These are phyloP conservation scores for Tenthredo distinguenda DNA, from an alignment of 2,888 invertebrate species.

Conservation along the genomic window DNA sequence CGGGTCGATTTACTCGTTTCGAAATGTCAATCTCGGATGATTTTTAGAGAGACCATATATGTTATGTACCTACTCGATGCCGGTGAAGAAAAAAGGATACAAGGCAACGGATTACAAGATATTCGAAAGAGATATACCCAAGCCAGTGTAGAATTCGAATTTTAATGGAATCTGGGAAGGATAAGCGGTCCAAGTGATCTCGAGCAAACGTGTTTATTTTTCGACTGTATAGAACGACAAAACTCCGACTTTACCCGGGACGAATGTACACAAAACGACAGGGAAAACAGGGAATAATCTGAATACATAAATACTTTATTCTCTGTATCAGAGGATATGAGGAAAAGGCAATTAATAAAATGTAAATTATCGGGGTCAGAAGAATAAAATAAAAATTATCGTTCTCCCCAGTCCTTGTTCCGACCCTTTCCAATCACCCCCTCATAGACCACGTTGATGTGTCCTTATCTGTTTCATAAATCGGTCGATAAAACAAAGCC, in stretches of 20 bases:
- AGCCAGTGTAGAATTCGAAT: neutral
- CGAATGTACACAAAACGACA: neutral
- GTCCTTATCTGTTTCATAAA: conserved; percentile 46
- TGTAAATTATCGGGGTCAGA: neutral
- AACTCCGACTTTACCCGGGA: neutral
- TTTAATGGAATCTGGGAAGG: neutral
- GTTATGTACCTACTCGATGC: neutral
- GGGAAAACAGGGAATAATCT: neutral
- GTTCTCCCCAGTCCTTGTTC: neutral
- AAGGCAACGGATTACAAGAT: neutral
- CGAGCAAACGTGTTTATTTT: neutral
- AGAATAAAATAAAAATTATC: neutral
- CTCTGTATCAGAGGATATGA: neutral
- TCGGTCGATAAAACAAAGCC: conserved; percentile 47
- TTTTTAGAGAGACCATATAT: neutral
- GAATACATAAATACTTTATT: neutral
- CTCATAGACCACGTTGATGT: neutral
- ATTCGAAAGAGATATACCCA: neutral
- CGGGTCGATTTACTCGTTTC: neutral
- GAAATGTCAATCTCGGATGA: neutral
- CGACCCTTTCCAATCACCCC: neutral
- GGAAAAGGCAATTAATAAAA: neutral
- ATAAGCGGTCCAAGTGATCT: neutral
- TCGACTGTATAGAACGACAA: neutral
- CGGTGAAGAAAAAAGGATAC: neutral